Evolutionary conservation across 2,797 vertebrate genomes (phyloP), one percentile per base, ranked within the genome.

Genomic region (Muscicapa striata): DNA sequence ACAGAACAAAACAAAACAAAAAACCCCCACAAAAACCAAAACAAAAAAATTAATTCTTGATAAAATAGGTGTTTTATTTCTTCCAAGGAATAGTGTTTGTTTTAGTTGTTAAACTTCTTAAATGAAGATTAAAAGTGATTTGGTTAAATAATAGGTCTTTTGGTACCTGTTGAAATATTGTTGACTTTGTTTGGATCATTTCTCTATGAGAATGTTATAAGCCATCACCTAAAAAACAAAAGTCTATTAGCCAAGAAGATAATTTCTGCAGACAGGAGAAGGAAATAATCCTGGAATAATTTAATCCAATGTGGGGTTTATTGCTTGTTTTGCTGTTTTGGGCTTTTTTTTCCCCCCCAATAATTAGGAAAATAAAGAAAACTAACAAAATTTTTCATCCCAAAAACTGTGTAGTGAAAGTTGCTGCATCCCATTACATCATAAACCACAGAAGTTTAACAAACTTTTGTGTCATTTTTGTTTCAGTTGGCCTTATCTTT

Each of bases 221-320:
- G 20, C 13, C 17, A 59, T 40, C 17, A 38, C 12, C 5, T 38
- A 26, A 78, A 49, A 30, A 6, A 21, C 5, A 67, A 15, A 3
- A 3, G 5, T 38, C 8, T 17, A 15, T 32, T 13, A 49, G 2
- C 3, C 7, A 63, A 19, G 18, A 64, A 29, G 29, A 8, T 6
- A 38, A 16, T 6, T 90, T 23, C 26, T 41, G 13, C 2, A 72
- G 23, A 30, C 6, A 36, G 7, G 5, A n/a, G 20, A 23, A 69
- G 14, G 34, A 51, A 84, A 43, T 0, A 40, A 12, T 36, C 15
- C 4, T 54, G 15, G 6, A 79, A 58, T 32, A 34, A 43, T 26
- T 61, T 52, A 55, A 51, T 26, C 2, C 32, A 27, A 11, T 3
- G 1, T 1, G 3, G 1, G 5, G 0, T 15, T 64, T 54, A 40